A percentile compares a stretch with the other conserved stretches of the same genome.
Evolutionary conservation across 2,888 invertebrate genomes (phyloP).

Genomic region (Petrolisthes manimaculis): DNA sequence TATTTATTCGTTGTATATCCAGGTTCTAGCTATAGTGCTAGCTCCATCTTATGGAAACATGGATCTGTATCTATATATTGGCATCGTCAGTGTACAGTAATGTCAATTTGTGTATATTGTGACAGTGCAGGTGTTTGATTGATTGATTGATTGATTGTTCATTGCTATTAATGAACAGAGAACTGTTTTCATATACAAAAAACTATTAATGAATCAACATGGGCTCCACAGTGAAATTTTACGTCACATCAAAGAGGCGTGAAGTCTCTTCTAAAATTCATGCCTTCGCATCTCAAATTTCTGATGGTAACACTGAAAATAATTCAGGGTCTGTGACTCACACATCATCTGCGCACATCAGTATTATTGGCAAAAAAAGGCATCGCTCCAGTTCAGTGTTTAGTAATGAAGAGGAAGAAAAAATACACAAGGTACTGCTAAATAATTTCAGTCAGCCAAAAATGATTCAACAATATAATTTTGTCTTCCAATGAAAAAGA

Average conservation of each 20-base stretch:
- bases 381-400: slow-evolving; percentile 41
- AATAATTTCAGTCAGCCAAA: too few relatives aligned
- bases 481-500: too few relatives aligned
- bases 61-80: too few relatives aligned
- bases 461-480: too few relatives aligned
- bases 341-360: not conserved
- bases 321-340: not conserved
- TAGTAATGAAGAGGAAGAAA: not conserved
- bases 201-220: not conserved
- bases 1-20: too few relatives aligned
- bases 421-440: slow-evolving; percentile 18
- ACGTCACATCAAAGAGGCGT: not conserved
- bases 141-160: not conserved
- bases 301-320: not conserved
- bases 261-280: not conserved
- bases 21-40: too few relatives aligned
- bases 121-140: not conserved
- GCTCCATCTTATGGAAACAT: too few relatives aligned
- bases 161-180: too few relatives aligned
- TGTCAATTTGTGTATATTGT: too few relatives aligned
- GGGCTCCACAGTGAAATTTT: not conserved
- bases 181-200: not conserved
- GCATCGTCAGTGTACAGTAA: too few relatives aligned
- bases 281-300: not conserved
- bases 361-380: slow-evolving; percentile 20